A percentile compares a stretch with the other conserved stretches of the same genome.
These are phyloP conservation scores for Sinella curviseta DNA, from an alignment of 1,140 invertebrate genomes.

Conservation along the genomic window DNA sequence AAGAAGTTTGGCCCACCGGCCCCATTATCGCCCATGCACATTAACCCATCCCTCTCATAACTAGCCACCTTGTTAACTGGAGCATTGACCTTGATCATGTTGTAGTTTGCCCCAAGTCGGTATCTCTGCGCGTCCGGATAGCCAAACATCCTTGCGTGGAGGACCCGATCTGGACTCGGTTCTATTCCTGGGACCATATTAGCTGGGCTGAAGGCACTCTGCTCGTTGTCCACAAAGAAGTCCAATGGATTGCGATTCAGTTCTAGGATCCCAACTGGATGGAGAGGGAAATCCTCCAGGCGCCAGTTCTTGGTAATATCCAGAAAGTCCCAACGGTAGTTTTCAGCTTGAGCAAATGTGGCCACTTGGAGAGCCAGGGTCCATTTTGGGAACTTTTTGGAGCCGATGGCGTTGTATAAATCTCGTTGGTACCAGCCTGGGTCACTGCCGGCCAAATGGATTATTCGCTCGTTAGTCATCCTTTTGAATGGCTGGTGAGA, in stretches of 20 bases:
- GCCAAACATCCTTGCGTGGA: no score
- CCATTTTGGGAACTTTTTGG: background rate
- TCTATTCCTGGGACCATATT: no score
- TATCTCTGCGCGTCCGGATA: no score
- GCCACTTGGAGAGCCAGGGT: no score
- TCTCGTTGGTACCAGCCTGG: background rate
- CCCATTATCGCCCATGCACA: no score
- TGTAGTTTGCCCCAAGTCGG: constrained; percentile 66
- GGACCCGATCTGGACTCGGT: no score
- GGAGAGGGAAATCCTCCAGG: background rate
- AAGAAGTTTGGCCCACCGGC: constrained; percentile 46
- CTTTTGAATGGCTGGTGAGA: background rate
- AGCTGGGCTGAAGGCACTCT: no score
- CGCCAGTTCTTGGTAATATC: no score
- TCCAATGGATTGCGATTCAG: background rate
- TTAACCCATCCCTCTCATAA: no score
- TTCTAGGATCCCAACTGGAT: background rate
- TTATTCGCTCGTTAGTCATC: background rate
- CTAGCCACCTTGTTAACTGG: constrained; percentile 56
- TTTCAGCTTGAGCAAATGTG: no score
- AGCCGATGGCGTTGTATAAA: background rate
- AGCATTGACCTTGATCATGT: constrained; percentile 67
- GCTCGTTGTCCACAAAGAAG: constrained; percentile 57
- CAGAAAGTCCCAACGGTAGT: no score
- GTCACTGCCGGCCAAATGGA: background rate